These are phyloP conservation scores for Danaus chrysippus DNA, from an alignment of 2,888 invertebrate genomes.

Conservation along the genomic window DNA sequence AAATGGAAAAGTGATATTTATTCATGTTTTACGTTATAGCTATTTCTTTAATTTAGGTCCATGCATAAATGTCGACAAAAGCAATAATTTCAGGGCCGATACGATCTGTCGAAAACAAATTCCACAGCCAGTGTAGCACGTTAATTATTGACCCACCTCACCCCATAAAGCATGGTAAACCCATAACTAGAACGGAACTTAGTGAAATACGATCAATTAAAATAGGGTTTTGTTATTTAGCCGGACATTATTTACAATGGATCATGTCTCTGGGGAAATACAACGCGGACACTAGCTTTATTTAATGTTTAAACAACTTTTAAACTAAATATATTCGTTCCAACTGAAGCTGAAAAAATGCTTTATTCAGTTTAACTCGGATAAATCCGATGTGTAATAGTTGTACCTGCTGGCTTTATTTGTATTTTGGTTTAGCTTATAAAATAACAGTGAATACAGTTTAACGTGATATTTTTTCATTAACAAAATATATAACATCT, in stretches of 20 bases:
- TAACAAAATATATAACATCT: too few species aligned
- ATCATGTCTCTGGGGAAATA: conserved; percentile 35
- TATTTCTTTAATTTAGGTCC: conserved; percentile 9
- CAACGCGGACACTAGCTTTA: conserved; percentile 22
- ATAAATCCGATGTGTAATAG: too few species aligned
- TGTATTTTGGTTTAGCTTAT: too few species aligned
- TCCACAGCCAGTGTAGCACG: conserved; percentile 25
- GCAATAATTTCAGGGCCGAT: conserved; percentile 18
- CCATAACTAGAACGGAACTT: conserved; percentile 45
- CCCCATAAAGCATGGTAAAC: conserved; percentile 40
- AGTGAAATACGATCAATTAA: conserved; percentile 54
- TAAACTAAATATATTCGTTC: neutral
- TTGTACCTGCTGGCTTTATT: too few species aligned
- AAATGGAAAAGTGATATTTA: neutral
- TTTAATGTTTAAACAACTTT: conserved; percentile 17
- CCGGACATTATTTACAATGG: conserved; percentile 32
- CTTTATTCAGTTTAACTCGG: too few species aligned
- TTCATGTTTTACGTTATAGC: neutral
- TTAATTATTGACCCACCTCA: conserved; percentile 38
- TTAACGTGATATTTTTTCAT: too few species aligned
- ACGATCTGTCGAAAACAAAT: conserved; percentile 29
- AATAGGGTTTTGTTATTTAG: conserved; percentile 32
- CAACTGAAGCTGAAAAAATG: neutral
- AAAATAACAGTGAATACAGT: too few species aligned
- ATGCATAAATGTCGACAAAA: conserved; percentile 17